Evolutionary conservation across 1,140 invertebrate species (phyloP), one percentile per base, ranked within the genome.

Genomic region (Brachystomella parvula): DNA sequence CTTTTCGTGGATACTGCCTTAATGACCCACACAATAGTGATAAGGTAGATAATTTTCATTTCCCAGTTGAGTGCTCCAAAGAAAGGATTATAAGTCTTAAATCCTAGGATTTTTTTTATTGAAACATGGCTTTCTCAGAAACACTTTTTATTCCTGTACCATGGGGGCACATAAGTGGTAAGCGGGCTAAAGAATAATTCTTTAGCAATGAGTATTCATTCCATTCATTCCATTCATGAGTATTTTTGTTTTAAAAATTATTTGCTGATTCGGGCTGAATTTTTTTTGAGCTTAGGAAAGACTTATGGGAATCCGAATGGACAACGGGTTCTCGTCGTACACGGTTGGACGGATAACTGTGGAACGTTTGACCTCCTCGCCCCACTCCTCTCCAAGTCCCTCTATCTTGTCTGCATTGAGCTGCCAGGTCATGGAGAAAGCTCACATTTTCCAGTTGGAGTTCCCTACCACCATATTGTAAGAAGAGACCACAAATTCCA

Each of bases 301-400:
- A 30, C 62, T 30, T 64, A 47, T 21, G 62, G 62, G n/a, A 53
- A 47, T 53, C 24, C 9, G 53, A 64, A 30, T 17, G 62, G 62
- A 17, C 21, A 28, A 2, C 26, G 21, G 9, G 62, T 64, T 29
- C 44, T 64, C 6, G 62, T 39, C 47, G 31, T 64, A 24, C 62
- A 64, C 30, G 62, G 62, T 12, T 64, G 62, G 62, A 26, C 21
- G 47, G 62, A 64, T 28, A 64, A 64, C 26, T 39, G n/a, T 47
- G 62, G 62, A 29, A 64, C 31, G 21, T 64, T 64, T 53, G 62
- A 64, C 47, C 44, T 53, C 26, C 9, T 64, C 3, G 44, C 47
- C 31, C 39, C 28, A 53, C 32, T 53, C 3, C 31, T 47, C 9
- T 44, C 44, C 19, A 21, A 47, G 15, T 9, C 6, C 3, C 28